Percentiles rank a stretch among this genome's conserved stretches.
Evolutionary conservation across 2,113 vertebrate genomes (phyloP).

Genomic region (Seriola aureovittata): DNA sequence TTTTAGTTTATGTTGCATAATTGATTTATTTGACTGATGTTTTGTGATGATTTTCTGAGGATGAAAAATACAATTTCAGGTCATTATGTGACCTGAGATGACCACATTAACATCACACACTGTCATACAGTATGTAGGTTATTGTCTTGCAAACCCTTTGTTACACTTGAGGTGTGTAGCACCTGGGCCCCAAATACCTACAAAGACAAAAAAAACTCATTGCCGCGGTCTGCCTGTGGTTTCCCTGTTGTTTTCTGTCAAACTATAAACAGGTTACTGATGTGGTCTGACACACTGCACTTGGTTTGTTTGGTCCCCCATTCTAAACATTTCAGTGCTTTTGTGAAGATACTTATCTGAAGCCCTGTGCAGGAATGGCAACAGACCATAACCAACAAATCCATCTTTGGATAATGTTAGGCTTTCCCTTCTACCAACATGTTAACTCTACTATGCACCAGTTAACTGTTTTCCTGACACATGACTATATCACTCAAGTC

Average conservation of each 20-base stretch:
- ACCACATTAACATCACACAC: not conserved
- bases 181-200: constrained; percentile 24
- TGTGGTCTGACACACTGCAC: not conserved
- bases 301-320: not conserved
- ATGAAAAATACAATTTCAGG: constrained; percentile 1
- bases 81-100: not conserved
- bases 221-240: not conserved
- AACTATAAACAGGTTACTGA: constrained; percentile 1
- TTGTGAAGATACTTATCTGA: not conserved
- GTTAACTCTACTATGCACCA: too few species aligned
- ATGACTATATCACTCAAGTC: not conserved
- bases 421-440: not conserved
- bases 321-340: not conserved
- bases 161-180: not conserved
- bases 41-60: not conserved
- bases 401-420: not conserved
- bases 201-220: constrained; percentile 16
- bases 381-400: not conserved
- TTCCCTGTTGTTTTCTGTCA: not conserved
- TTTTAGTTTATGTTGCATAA: too few species aligned
- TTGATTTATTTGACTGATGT: not conserved
- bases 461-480: not conserved
- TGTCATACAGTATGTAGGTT: not conserved
- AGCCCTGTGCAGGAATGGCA: not conserved
- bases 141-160: constrained; percentile 20